Evolutionary conservation across 2,797 vertebrate genomes (phyloP), one percentile per base, ranked within the genome.

Genomic region (Chromobotia macracanthus): DNA sequence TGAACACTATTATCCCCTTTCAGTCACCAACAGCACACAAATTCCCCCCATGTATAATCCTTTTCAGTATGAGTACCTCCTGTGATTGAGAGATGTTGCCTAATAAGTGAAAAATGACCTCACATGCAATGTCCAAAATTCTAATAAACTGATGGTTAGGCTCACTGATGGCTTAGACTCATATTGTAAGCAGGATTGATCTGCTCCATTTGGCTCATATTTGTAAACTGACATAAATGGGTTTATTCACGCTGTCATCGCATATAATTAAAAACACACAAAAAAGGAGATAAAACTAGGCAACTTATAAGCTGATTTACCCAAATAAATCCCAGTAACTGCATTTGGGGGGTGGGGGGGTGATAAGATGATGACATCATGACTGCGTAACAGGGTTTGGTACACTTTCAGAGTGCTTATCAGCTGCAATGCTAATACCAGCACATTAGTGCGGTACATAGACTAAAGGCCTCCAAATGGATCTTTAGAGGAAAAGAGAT

Each of bases 11-110:
- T 46, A 72, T 21, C 25, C 23, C 51, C 48, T 44, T 68, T 73
- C 61, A 80, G 12, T 41, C 16, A 55, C 71, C 28, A 58, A 66
- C 77, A 72, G 72, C 83, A 48, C 46, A 84, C 64, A 46, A 44
- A 2, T 73, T 50, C 44, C 71, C 64, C 46, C 18, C 82, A 68
- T 83, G 60, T 74, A 83, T 80, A 78, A 70, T 71, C 18, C 21
- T 61, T 70, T 69, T 71, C 10, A 16, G 68, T 78, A 51, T 19
- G 16, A 78, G 10, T 15, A n/a, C 44, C 44, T 51, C 6, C 8
- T 78, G 28, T 51, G 50, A 75, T 53, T 44, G 48, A 53, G 28
- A 61, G 28, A 51, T 21, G 6, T 31, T 48, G 56, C 10, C 21
- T 46, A 51, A 51, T 64, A 53, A 53, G 72, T 69, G 35, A 58